Percentiles rank a stretch among this genome's conserved stretches.
phyloP scores from a whole-genome alignment of 2,113 vertebrate genomes.

The Odontophorus gujanensis region DNA sequence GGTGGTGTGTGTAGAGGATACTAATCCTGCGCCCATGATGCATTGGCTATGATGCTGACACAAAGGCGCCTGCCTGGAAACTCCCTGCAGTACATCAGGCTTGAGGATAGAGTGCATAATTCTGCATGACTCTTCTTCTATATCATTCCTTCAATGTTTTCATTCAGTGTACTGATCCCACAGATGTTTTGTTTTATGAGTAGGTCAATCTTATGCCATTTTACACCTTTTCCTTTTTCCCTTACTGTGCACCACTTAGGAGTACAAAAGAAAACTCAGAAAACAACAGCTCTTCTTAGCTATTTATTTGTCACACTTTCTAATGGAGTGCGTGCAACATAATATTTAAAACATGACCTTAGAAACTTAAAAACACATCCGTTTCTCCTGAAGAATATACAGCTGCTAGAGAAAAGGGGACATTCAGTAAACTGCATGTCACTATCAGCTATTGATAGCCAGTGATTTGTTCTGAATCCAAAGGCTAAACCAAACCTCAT shows the following conservation, averaged over 20 bases:
- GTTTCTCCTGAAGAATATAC: conserved; percentile 57
- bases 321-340: conserved; percentile 27
- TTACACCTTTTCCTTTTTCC: background rate
- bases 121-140: background rate
- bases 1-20: fast-evolving
- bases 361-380: conserved; percentile 68
- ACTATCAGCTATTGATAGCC: conserved; percentile 84
- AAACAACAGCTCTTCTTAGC: background rate
- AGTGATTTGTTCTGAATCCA: conserved; percentile 85
- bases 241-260: background rate
- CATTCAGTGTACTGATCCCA: background rate
- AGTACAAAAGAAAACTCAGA: conserved; percentile 8
- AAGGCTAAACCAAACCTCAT: conserved; percentile 84
- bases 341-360: conserved; percentile 69
- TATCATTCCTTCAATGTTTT: background rate
- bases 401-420: conserved; percentile 77
- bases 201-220: background rate
- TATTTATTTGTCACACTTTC: conserved; percentile 50
- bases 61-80: background rate
- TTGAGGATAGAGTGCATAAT: background rate
- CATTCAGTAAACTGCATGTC: conserved; percentile 79
- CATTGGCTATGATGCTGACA: fast-evolving
- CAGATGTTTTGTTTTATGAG: background rate
- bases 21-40: fast-evolving
- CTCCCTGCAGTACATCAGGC: background rate